Base-by-base conservation (phyloP, 2,888 invertebrate genomes). In the Cryptocephalus primarius region DNA sequence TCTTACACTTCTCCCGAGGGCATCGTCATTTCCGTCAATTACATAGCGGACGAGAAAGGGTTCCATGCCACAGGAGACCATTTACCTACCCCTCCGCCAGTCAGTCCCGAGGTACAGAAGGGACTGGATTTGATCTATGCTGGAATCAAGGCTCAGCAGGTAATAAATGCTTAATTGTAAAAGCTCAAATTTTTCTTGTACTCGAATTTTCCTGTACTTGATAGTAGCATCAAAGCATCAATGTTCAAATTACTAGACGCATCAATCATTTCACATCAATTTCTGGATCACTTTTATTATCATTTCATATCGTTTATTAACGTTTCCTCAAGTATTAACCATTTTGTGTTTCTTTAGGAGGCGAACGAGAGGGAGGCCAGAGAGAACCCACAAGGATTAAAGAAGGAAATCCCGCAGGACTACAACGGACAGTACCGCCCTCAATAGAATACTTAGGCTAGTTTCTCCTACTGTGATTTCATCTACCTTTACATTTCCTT, bases 121-220 rank as follows among this genome's bases (percentile, higher is more conserved):
- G 88, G 88, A 45, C 75, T 90, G 50, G 89, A 89, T 68, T 80
- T 88, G 63, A 90, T 90, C 69, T 89, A 82, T 68, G 88, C 86
- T 48, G 87, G 87, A 60, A 89, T 89, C 57, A 82, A 81, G 63
- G 71, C 76, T 53, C 78, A 78, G 57, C 71, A 80, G 67, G 82
- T 77, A 63, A 54, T 45, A 9, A 46, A 36, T 8, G 31, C 12
- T 31, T 47, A 9, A 39, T 11, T 13, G n/a, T 39, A 8, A 39
- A n/a, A n/a, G n/a, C n/a, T n/a, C n/a, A n/a, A n/a, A n/a, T n/a
- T n/a, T n/a, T n/a, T n/a, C n/a, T n/a, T n/a, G n/a, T n/a, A n/a
- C n/a, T n/a, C n/a, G n/a, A n/a, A n/a, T n/a, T n/a, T n/a, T n/a
- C n/a, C n/a, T n/a, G n/a, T n/a, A n/a, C n/a, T n/a, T n/a, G n/a